Conservation (phyloP, 2,888 invertebrate species). For the Idaea aversata region DNA sequence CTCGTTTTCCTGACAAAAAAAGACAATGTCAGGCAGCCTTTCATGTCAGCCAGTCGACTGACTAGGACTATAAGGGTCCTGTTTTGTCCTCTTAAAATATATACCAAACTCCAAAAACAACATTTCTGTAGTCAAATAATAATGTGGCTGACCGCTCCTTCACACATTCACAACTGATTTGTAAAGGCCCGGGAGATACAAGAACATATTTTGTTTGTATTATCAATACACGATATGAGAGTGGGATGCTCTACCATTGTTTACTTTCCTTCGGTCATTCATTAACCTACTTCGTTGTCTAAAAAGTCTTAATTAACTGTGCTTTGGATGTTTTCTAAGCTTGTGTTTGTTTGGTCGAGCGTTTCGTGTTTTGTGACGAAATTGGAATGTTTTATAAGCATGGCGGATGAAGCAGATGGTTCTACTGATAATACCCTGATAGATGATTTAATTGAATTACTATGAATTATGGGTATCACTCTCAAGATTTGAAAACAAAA, state of each 20-base stretch:
- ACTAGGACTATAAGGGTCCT: no score
- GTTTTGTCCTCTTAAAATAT: no score
- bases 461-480: no score
- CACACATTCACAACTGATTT: no score
- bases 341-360: background rate
- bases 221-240: background rate
- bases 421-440: background rate
- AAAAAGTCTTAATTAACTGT: background rate
- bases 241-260: background rate
- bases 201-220: background rate
- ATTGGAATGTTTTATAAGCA: background rate
- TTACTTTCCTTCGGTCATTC: background rate
- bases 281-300: background rate
- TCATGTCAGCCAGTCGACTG: no score
- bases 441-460: no score
- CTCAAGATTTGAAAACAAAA: no score
- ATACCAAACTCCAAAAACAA: no score
- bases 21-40: no score
- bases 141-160: no score
- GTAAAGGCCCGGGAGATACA: background rate
- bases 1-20: no score
- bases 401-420: background rate
- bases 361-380: background rate
- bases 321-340: background rate
- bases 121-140: no score